Base-by-base conservation (phyloP, 92 coral and sea anemone species). In the Palythoa grandis region DNA sequence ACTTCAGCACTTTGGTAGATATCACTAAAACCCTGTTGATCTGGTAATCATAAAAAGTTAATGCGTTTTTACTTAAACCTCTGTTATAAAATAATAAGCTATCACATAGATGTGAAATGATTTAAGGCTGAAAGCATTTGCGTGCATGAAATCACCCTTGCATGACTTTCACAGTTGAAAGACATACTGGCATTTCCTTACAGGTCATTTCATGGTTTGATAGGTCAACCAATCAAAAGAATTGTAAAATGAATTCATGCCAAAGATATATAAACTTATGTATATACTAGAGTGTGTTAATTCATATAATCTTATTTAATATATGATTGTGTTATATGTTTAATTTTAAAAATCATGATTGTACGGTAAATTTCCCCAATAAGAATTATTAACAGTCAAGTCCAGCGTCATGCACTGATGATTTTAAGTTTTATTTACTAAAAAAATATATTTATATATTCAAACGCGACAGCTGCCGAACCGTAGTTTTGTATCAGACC, bases 391-490 rank as follows among this genome's bases (percentile, higher is more conserved):
- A 25, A 24, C 7, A 76, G 61, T 40, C 48, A 76, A 53, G 23
- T 25, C 47, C 82, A 23, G 8, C 19, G 23, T 29, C 35, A 76
- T 76, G 57, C 22, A 12, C 65, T 54, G 7, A 52, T 54, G 82
- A 25, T 76, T 76, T 52, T 24, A 12, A 13, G 10, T 63, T n/a
- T 63, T 20, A 63, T 63, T 63, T 20, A 17, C 69, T 29, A 17
- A 63, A 4, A 63, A 63, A 63, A 63, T 63, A 20, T 47, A 39
- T 74, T 47, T 48, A 52, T 35, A 54, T 52, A 54, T 54, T 54
- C 68, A 54, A 76, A 76, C 82, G 23, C 79, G 67, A 54, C 82
- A 76, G 82, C 82, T 76, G 82, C 17, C 43, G 11, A 25, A 35
- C 17, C 19, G 11, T 11, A 24, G 53, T 76, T 74, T 50, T 16